Evolutionary conservation across 2,113 vertebrate genomes (phyloP).

Genomic region (Lophotis ruficrista): DNA sequence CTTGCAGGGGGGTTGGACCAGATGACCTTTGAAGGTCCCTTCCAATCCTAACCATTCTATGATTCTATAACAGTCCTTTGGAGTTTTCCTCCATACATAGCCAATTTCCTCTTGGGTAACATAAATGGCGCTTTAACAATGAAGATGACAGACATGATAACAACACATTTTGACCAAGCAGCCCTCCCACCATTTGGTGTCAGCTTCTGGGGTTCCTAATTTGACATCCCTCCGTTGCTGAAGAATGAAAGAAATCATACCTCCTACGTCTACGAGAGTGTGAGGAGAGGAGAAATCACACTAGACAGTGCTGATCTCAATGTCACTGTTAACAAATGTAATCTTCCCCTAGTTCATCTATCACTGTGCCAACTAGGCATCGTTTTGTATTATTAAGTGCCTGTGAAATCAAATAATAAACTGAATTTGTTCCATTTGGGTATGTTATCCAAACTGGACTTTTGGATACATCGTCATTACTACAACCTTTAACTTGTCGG

Average conservation of each 20-base stretch:
- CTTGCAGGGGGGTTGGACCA: too few relatives aligned
- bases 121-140: background rate
- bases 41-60: too few relatives aligned
- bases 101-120: background rate
- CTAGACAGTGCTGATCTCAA: slow-evolving; percentile 2
- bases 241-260: slow-evolving; percentile 6
- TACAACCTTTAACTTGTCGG: background rate
- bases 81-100: background rate
- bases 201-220: slow-evolving; percentile 5
- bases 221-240: background rate
- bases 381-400: background rate
- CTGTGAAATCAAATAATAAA: slow-evolving; percentile 53
- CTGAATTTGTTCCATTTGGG: slow-evolving; percentile 10
- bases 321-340: background rate
- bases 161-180: background rate
- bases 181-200: background rate
- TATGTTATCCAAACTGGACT: slow-evolving; percentile 12
- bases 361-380: background rate
- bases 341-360: background rate
- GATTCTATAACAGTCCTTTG: background rate
- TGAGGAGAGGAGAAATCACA: background rate
- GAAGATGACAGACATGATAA: background rate
- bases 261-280: background rate
- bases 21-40: too few relatives aligned
- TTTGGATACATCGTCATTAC: slow-evolving; percentile 3